These are phyloP conservation scores for Thereva unica DNA, from an alignment of 2,888 invertebrate species.

Conservation along the genomic window DNA sequence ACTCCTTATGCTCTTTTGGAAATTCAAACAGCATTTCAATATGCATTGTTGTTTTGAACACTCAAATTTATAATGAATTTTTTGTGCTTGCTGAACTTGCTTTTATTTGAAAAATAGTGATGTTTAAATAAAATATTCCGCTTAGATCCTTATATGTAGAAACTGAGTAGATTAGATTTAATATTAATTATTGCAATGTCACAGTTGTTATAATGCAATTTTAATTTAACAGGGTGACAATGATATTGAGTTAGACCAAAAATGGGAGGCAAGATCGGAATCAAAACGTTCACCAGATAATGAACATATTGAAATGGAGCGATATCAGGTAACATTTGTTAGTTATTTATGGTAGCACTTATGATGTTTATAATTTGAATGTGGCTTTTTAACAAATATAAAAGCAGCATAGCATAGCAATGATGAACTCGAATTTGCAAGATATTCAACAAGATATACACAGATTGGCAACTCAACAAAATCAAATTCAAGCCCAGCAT, in stretches of 20 bases:
- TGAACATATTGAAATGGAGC: conserved; percentile 81
- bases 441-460: conserved; percentile 95
- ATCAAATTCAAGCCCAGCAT: conserved; percentile 69
- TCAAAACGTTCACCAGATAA: conserved; percentile 74
- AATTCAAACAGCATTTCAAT: too few relatives aligned
- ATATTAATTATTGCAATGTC: too few relatives aligned
- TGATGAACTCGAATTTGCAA: conserved; percentile 88
- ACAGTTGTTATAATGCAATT: conserved; percentile 4
- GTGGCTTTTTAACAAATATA: conserved; percentile 2
- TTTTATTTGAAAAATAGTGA: too few relatives aligned
- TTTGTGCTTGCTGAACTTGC: too few relatives aligned
- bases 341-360: conserved; percentile 13
- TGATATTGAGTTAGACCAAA: conserved; percentile 59
- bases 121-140: too few relatives aligned
- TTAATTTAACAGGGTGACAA: conserved; percentile 49
- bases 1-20: neutral
- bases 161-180: too few relatives aligned
- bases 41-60: too few relatives aligned
- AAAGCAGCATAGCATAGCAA: conserved; percentile 59
- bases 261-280: conserved; percentile 71
- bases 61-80: too few relatives aligned
- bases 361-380: conserved; percentile 6
- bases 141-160: too few relatives aligned
- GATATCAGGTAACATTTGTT: conserved; percentile 67
- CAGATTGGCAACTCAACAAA: conserved; percentile 81